phyloP scores from a whole-genome alignment of 2,113 vertebrate genomes.

The Silurus asotus region DNA sequence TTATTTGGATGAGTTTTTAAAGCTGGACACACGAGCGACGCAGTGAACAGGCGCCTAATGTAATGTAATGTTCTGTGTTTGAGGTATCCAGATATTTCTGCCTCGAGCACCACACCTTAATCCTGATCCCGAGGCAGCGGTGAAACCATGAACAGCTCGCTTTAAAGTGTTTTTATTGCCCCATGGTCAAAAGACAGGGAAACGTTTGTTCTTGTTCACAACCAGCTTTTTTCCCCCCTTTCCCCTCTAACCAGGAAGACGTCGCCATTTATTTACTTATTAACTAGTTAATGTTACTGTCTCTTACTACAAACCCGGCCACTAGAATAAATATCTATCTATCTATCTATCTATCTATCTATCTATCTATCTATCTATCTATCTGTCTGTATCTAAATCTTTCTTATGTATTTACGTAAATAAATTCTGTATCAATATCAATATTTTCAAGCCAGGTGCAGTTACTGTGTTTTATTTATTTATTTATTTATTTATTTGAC shows the following conservation, averaged over 20 bases:
- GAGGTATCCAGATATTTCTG: neutral
- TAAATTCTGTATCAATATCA: neutral
- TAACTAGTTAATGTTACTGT: neutral
- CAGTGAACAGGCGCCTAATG: neutral
- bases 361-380: too few species aligned
- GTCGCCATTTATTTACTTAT: neutral
- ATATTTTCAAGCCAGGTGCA: neutral
- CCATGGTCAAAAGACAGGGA: neutral
- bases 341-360: too few species aligned
- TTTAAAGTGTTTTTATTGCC: neutral
- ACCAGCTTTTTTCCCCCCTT: neutral
- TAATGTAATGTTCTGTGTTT: neutral
- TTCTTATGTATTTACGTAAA: too few species aligned
- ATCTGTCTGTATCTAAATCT: too few species aligned
- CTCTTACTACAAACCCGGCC: neutral
- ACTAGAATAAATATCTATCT: neutral
- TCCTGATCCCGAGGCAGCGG: neutral
- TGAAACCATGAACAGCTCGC: neutral
- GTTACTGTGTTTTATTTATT: neutral
- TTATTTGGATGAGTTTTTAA: neutral
- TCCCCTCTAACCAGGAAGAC: neutral
- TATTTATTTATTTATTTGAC: too few species aligned
- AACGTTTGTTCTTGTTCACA: neutral
- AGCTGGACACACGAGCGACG: neutral
- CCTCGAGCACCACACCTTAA: conserved; percentile 24